Conservation (phyloP, 1,140 invertebrate species). For the Apis dorsata region DNA sequence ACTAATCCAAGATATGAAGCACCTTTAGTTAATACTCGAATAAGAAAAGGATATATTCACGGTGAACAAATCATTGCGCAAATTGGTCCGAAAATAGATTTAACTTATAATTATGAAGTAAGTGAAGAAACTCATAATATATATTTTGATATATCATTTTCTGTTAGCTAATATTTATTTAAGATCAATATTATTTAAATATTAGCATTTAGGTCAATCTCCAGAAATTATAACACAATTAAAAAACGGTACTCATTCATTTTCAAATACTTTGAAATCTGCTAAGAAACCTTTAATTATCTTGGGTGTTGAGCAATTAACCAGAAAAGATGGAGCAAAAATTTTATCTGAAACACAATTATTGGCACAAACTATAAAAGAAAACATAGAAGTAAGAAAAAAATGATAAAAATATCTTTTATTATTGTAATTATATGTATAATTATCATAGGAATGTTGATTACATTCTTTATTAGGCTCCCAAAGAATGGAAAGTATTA, state of each 20-base stretch:
- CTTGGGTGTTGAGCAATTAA: conserved; percentile 91
- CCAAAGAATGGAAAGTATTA: conserved; percentile 87
- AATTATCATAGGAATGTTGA: conserved; percentile 25
- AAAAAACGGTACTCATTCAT: conserved; percentile 87
- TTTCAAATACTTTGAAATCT: conserved; percentile 85
- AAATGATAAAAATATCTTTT: background rate
- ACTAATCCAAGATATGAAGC: conserved; percentile 99
- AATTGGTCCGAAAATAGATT: conserved; percentile 94
- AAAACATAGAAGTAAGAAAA: conserved; percentile 74
- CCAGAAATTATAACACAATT: conserved; percentile 87
- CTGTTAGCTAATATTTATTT: background rate
- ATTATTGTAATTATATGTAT: background rate
- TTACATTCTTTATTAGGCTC: conserved; percentile 68
- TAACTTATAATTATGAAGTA: conserved; percentile 96
- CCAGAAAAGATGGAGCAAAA: conserved; percentile 88
- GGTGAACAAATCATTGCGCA: conserved; percentile 90
- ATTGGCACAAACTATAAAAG: conserved; percentile 82
- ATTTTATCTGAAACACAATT: conserved; percentile 88
- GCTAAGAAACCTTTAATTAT: conserved; percentile 96
- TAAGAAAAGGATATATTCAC: conserved; percentile 95
- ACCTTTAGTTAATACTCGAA: conserved; percentile 96
- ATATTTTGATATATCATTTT: conserved; percentile 20
- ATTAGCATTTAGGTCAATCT: conserved; percentile 91
- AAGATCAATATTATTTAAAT: conserved; percentile 51
- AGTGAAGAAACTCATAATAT: conserved; percentile 56